phyloP scores from a whole-genome alignment of 35 echinoderm and acorn worm species.

The Patiria miniata region DNA sequence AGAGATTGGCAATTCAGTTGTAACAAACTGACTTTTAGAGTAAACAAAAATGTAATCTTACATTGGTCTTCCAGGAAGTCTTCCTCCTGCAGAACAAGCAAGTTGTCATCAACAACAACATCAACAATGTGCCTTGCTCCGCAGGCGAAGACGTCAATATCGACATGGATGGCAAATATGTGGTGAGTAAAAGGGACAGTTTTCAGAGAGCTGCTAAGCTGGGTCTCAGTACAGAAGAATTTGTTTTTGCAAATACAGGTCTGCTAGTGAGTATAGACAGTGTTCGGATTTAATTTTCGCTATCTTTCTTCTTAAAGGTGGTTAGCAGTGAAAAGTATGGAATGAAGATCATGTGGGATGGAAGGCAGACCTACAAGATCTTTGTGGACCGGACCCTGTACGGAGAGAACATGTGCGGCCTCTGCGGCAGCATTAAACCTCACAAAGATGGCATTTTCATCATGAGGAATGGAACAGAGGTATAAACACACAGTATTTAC shows the following conservation, averaged over 20 bases:
- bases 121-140: background rate
- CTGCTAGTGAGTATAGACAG: too few species aligned
- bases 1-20: too few species aligned
- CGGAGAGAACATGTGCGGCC: background rate
- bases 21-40: too few species aligned
- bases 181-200: too few species aligned
- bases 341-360: slow-evolving; percentile 10
- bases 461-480: background rate
- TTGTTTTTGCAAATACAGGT: too few species aligned
- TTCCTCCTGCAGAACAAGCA: background rate
- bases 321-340: background rate
- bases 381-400: background rate
- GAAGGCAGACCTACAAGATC: background rate
- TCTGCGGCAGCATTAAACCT: background rate
- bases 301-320: background rate
- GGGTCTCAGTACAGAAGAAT: too few species aligned
- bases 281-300: too few species aligned
- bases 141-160: background rate
- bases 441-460: background rate
- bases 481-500: background rate
- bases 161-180: background rate
- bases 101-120: background rate
- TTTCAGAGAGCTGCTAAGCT: too few species aligned
- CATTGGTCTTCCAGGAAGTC: background rate
- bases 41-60: background rate